Conservation (phyloP, 1,140 invertebrate genomes). For the Metaphire vulgaris region DNA sequence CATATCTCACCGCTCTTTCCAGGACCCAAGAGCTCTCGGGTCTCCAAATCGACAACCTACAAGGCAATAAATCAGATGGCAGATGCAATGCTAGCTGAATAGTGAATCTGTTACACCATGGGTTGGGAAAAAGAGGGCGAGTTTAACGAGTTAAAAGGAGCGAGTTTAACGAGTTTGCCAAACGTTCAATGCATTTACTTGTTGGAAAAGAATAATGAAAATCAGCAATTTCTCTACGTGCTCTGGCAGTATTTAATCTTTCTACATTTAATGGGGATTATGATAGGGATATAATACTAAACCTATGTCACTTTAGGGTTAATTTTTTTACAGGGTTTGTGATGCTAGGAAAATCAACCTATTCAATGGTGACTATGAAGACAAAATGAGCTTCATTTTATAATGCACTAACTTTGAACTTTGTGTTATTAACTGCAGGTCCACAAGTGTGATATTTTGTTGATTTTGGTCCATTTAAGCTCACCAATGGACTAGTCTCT, state of each 20-base stretch:
- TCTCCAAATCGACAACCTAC: constrained; percentile 2
- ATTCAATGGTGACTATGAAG: background rate
- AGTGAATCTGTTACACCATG: background rate
- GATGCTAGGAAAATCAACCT: background rate
- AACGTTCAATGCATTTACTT: background rate
- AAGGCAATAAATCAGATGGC: background rate
- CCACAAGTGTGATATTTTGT: background rate
- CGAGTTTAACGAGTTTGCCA: background rate
- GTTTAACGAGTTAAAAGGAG: background rate
- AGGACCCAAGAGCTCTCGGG: background rate
- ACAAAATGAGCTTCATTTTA: background rate
- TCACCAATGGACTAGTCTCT: background rate
- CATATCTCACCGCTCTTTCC: constrained; percentile 56
- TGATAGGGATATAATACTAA: no score
- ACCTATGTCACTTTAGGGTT: no score
- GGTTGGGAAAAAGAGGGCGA: background rate
- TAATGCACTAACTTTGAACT: background rate
- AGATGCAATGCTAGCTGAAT: background rate
- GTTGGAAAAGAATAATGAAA: background rate
- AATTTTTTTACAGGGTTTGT: background rate
- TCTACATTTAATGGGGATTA: background rate
- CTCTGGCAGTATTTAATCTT: background rate
- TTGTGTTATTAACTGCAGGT: background rate
- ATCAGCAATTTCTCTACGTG: background rate
- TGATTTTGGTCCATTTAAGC: background rate